phyloP scores from a whole-genome alignment of 35 echinoderm and acorn worm genomes.

The Eucidaris tribuloides region DNA sequence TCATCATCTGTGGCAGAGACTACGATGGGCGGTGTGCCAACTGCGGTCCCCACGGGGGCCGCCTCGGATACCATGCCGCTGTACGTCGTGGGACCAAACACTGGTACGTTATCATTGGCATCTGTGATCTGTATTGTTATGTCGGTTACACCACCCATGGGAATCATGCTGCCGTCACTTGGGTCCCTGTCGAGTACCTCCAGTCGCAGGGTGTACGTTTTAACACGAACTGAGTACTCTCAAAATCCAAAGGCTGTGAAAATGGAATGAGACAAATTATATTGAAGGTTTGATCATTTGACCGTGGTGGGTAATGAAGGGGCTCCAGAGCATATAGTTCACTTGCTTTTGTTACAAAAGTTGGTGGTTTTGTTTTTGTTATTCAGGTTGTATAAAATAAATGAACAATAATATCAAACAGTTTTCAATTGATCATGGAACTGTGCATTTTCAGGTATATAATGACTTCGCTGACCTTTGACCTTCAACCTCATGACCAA shows the following conservation, averaged over 20 bases:
- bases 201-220: slow-evolving; percentile 18
- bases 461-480: no score
- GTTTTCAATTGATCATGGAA: no score
- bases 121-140: slow-evolving; percentile 35
- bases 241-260: slow-evolving; percentile 55
- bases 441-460: no score
- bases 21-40: not conserved
- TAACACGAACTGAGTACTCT: not conserved
- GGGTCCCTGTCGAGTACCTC: slow-evolving; percentile 15
- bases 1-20: slow-evolving; percentile 65
- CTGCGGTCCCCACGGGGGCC: not conserved
- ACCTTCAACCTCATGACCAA: no score
- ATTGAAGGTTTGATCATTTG: not conserved
- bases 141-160: not conserved
- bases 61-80: not conserved
- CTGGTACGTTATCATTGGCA: slow-evolving; percentile 57
- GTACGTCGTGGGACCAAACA: slow-evolving; percentile 31
- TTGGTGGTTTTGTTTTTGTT: not conserved
- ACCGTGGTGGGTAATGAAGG: not conserved
- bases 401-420: not conserved
- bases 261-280: not conserved
- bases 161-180: not conserved
- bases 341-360: not conserved
- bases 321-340: not conserved
- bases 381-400: not conserved